Base-by-base conservation (phyloP, 1,140 invertebrate genomes). In the Danaus melanippus region DNA sequence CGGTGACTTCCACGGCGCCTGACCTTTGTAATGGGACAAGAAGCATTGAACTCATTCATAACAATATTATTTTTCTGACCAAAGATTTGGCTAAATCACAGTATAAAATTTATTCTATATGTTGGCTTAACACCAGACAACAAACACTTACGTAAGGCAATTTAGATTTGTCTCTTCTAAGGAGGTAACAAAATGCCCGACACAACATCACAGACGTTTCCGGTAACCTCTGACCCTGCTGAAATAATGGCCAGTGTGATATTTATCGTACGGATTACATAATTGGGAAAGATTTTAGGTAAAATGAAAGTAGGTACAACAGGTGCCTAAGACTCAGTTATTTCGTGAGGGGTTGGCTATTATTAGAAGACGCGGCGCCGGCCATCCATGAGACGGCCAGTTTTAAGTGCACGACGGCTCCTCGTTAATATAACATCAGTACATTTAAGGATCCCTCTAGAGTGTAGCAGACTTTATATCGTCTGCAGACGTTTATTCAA, bases 291-390 rank as follows among this genome's bases (percentile, higher is more conserved):
- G 71, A 59, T 12, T 32, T 32, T 61, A 66, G 62, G 74, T 72
- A 72, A 70, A 81, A 84, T 32, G 21, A 84, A 73, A 74, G 77
- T 81, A 81, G 80, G 78, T 79, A 67, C 66, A 59, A 68, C 81
- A 82, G 80, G 79, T 84, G 78, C 66, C 56, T 66, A 57, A 69
- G 62, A 66, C 68, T 65, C 12, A 44, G 43, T 44, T 44, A n/a
- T 44, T 0, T 3, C 43, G 60, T 71, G 71, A 53, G 64, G 64
- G 67, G 52, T 63, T 61, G 76, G 78, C 79, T 79, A 81, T 79
- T 78, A 78, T 81, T 78, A 78, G 76, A 78, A 63, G 58, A 70
- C 67, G 50, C 79, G 76, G 77, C 77, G 76, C 71, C 74, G 73
- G 71, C 78, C 73, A 64, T 60, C 60, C 63, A 71, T 70, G 72